Base-by-base conservation (phyloP, 2,888 invertebrate genomes). In the Taphrorychus bicolor region DNA sequence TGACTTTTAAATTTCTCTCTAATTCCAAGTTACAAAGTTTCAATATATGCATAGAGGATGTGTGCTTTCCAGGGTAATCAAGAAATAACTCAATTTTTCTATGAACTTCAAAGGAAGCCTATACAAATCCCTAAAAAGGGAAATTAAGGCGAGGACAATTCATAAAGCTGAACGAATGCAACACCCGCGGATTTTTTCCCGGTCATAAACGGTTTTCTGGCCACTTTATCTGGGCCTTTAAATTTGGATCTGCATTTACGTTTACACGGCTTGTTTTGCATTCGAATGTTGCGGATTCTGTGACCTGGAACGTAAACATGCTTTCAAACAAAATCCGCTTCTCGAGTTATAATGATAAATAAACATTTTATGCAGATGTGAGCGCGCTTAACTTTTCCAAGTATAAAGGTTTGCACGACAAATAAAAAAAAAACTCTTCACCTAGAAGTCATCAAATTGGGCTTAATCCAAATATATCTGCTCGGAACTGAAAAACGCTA, bases 161-260 rank as follows among this genome's bases (percentile, higher is more conserved):
- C 32, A 32, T 32, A 32, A 32, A 32, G 32, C 32, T 32, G 32
- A 9, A 11, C 32, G 32, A 32, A 32, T 32, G 32, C 32, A 53
- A 53, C 53, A 53, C 53, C 16, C 19, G 53, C 53, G 19, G 32
- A 57, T 54, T 40, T 57, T 57, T 54, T 40, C 5, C 57, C 17
- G 42, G 19, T 14, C 18, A 41, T 57, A 57, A 57, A 57, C 48
- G 59, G 49, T 48, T 48, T 45, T 59, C 45, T 59, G 17, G 22
- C 49, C 49, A 48, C 59, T 59, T 59, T 59, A 59, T 48, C 49
- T 59, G 22, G 23, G 19, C 48, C 17, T 17, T 48, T 59, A 59
- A 59, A 59, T 59, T 59, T 48, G 45, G 45, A 22, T 59, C 18
- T 21, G 57, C 42, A 57, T 57, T 57, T 41, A 41, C 42, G 57